These are phyloP conservation scores for Tringa solitaria DNA, from an alignment of 2,113 vertebrate species.

Conservation along the genomic window DNA sequence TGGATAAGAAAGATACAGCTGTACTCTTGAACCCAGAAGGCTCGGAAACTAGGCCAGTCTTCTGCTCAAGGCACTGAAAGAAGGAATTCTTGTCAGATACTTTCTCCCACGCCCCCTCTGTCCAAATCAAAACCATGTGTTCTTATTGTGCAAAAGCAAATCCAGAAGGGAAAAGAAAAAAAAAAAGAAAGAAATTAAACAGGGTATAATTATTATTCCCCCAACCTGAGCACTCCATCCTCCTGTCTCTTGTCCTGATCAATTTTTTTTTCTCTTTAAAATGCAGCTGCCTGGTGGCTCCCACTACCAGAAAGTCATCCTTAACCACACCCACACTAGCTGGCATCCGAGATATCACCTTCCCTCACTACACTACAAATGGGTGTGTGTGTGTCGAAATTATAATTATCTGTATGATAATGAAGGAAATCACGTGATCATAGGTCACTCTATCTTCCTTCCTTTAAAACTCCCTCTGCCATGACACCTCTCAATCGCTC, in stretches of 20 bases:
- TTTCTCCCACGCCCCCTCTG: slow-evolving; percentile 54
- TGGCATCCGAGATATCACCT: background rate
- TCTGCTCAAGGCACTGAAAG: slow-evolving; percentile 58
- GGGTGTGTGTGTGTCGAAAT: background rate
- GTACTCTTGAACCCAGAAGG: slow-evolving; percentile 52
- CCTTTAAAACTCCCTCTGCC: background rate
- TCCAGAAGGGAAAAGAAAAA: background rate
- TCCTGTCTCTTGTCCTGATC: background rate
- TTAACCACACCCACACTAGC: background rate
- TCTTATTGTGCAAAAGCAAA: slow-evolving; percentile 42
- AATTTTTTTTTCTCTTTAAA: background rate
- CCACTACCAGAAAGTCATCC: background rate
- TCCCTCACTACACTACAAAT: background rate
- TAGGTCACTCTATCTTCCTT: background rate
- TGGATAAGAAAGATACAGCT: slow-evolving; percentile 35
- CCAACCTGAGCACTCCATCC: background rate
- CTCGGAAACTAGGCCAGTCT: slow-evolving; percentile 58
- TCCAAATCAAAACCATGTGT: slow-evolving; percentile 64
- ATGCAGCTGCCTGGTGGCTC: background rate
- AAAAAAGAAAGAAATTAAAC: background rate
- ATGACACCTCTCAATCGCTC: background rate
- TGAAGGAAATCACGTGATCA: background rate
- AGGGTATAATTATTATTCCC: background rate
- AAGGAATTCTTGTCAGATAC: slow-evolving; percentile 56
- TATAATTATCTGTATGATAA: background rate